Conservation (phyloP, 2,797 vertebrate genomes). For the Tiaroga cobitis region DNA sequence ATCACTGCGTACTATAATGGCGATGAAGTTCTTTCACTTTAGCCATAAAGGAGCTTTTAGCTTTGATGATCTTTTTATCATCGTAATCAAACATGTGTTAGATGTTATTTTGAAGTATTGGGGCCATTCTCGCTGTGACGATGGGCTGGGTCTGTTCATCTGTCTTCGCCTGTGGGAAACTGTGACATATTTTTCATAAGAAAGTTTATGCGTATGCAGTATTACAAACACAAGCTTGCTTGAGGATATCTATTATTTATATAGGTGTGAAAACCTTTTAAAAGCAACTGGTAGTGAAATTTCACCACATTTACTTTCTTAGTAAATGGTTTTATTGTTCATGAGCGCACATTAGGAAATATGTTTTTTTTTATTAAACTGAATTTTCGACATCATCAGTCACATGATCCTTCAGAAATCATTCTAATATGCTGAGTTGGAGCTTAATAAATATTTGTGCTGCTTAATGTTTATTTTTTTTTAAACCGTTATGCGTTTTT, state of each 20-base stretch:
- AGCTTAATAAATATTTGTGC: no score
- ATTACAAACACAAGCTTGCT: slow-evolving; percentile 22
- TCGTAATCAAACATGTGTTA: slow-evolving; percentile 23
- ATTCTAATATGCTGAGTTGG: not conserved
- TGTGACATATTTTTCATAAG: slow-evolving; percentile 39
- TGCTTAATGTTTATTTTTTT: no score
- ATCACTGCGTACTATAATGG: not conserved
- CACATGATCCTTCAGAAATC: not conserved
- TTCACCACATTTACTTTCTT: not conserved
- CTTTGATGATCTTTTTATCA: slow-evolving; percentile 5
- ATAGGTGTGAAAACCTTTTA: not conserved
- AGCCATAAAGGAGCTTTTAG: slow-evolving; percentile 18
- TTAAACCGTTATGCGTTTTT: not conserved
- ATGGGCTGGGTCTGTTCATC: slow-evolving; percentile 21
- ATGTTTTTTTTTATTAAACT: not conserved
- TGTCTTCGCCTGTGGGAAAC: slow-evolving; percentile 24
- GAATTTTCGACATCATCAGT: not conserved
- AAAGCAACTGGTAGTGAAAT: not conserved
- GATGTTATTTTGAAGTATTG: slow-evolving; percentile 41
- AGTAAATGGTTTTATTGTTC: not conserved
- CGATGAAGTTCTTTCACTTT: slow-evolving; percentile 7
- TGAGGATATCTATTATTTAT: not conserved
- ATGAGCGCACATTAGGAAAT: not conserved
- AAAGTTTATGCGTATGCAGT: slow-evolving; percentile 37
- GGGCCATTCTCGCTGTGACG: slow-evolving; percentile 6